Percentiles rank a stretch among this genome's conserved stretches.
These are phyloP conservation scores for Meghimatium bilineatum DNA, from an alignment of 2,888 invertebrate species.

Conservation along the genomic window DNA sequence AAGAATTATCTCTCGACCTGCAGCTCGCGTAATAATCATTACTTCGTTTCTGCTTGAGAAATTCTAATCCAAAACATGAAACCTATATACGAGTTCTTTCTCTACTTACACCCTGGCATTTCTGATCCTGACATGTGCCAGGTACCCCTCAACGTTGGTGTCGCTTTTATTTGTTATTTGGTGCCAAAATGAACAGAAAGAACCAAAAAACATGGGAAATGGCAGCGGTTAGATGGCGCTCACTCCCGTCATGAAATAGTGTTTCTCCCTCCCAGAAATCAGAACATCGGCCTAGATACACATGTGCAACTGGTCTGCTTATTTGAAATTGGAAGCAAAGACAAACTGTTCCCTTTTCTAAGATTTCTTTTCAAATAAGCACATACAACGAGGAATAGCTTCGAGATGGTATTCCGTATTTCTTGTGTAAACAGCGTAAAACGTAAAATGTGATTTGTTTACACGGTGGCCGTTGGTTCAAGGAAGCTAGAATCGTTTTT, in stretches of 20 bases:
- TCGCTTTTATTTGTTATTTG: slow-evolving; percentile 27
- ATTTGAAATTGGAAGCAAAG: slow-evolving; percentile 7
- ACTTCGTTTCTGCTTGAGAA: too few species aligned
- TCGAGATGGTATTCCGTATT: neutral
- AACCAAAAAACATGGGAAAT: slow-evolving; percentile 4
- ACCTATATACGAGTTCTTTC: too few species aligned
- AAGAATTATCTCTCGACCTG: too few species aligned
- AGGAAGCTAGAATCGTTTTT: too few species aligned
- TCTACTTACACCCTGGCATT: too few species aligned
- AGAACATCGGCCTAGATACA: neutral
- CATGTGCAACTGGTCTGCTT: neutral
- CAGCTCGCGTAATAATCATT: too few species aligned
- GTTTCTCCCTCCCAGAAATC: neutral
- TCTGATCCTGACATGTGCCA: neutral
- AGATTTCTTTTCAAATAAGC: slow-evolving; percentile 22
- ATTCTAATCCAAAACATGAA: too few species aligned
- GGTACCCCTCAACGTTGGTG: slow-evolving; percentile 12
- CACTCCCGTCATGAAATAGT: neutral
- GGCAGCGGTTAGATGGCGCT: slow-evolving; percentile 13
- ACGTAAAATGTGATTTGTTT: neutral
- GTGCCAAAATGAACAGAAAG: slow-evolving; percentile 12
- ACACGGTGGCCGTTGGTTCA: neutral
- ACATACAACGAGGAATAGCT: neutral
- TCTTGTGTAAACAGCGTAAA: neutral
- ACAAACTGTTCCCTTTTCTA: slow-evolving; percentile 12